Conservation (phyloP, 2,888 invertebrate genomes). For the Drosophila cyrtoloma region DNA sequence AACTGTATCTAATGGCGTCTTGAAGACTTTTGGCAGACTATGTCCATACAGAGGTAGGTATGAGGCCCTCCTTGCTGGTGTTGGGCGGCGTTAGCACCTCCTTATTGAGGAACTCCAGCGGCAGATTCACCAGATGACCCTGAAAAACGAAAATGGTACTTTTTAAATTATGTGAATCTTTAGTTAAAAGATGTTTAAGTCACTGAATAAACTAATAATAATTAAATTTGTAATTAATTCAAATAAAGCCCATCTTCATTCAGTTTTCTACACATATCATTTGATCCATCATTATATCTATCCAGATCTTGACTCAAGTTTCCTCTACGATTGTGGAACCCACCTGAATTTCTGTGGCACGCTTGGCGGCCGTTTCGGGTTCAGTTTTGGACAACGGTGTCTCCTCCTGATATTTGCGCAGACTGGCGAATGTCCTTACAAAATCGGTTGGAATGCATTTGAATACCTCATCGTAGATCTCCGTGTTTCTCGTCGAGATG, state of each 20-base stretch:
- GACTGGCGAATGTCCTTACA: slow-evolving; percentile 91
- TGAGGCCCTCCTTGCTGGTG: slow-evolving; percentile 94
- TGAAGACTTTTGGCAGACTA: slow-evolving; percentile 84
- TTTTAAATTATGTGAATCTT: neutral
- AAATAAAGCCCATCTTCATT: neutral
- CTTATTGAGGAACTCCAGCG: slow-evolving; percentile 94
- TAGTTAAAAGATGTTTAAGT: neutral
- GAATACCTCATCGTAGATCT: slow-evolving; percentile 96
- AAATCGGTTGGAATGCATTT: slow-evolving; percentile 95
- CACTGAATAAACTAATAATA: neutral
- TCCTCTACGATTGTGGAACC: neutral
- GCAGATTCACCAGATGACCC: slow-evolving; percentile 95
- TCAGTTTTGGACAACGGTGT: slow-evolving; percentile 90
- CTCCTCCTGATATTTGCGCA: slow-evolving; percentile 91
- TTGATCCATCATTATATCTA: neutral
- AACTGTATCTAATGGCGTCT: slow-evolving; percentile 51
- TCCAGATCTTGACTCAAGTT: neutral
- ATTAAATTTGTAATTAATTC: neutral
- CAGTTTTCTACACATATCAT: neutral
- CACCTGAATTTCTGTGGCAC: slow-evolving; percentile 91
- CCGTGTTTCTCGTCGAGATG: slow-evolving; percentile 93
- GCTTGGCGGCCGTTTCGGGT: slow-evolving; percentile 89
- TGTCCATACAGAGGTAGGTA: slow-evolving; percentile 97
- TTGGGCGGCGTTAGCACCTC: slow-evolving; percentile 94
- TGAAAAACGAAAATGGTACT: slow-evolving; percentile 69